phyloP scores from a whole-genome alignment of 2,797 vertebrate species.

The Neomorphus geoffroyi region DNA sequence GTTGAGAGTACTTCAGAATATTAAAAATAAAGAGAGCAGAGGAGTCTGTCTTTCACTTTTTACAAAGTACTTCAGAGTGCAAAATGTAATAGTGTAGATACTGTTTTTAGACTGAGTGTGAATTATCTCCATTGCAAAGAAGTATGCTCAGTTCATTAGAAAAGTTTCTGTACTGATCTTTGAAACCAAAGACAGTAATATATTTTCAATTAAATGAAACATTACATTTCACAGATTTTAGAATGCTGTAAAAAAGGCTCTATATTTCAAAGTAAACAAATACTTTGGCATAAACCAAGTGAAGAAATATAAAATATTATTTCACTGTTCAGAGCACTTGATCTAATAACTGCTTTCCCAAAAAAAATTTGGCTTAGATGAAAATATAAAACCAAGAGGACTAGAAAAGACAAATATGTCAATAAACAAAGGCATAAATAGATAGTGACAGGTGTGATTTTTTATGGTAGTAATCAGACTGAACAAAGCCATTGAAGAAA shows the following conservation, averaged over 20 bases:
- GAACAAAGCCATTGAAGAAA: background rate
- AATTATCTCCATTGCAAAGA: background rate
- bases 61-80: background rate
- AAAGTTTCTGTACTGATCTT: background rate
- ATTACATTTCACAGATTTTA: background rate
- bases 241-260: background rate
- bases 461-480: background rate
- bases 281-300: background rate
- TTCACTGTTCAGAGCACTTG: conserved; percentile 13
- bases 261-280: conserved; percentile 3
- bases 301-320: conserved; percentile 17
- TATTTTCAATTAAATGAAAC: background rate
- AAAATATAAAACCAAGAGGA: background rate
- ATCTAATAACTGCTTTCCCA: conserved; percentile 1
- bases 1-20: background rate
- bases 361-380: background rate
- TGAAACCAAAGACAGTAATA: background rate
- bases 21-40: background rate
- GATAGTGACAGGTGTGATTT: background rate
- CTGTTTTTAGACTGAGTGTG: background rate
- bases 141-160: background rate
- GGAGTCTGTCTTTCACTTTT: background rate
- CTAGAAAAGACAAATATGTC: background rate
- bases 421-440: conserved; percentile 10
- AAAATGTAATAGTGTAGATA: background rate